phyloP scores from a whole-genome alignment of 2,888 invertebrate genomes.

The Sinodicranocentrus sp. region DNA sequence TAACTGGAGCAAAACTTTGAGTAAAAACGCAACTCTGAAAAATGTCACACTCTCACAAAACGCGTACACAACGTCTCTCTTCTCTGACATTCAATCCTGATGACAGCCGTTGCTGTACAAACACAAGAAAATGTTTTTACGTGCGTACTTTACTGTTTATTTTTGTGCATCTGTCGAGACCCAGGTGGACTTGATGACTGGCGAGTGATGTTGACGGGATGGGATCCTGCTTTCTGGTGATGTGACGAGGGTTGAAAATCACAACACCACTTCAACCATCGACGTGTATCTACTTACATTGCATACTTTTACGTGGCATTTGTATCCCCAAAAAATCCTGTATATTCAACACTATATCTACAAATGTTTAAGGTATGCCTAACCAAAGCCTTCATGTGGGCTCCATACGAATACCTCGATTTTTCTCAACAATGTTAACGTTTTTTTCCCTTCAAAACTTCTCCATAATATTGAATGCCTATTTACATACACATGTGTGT shows the following conservation, averaged over 20 bases:
- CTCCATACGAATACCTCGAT: neutral
- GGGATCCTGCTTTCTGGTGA: too few species aligned
- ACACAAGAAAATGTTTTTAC: too few species aligned
- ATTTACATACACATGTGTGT: neutral
- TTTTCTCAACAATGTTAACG: neutral
- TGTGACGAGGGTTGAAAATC: constrained; percentile 51
- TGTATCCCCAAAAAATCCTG: neutral
- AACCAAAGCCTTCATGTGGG: too few species aligned
- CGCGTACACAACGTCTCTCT: too few species aligned
- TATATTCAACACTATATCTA: neutral
- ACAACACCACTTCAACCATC: constrained; percentile 28
- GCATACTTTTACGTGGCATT: neutral
- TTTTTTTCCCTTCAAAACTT: neutral
- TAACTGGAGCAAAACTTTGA: too few species aligned
- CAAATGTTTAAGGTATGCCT: neutral
- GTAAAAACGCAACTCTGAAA: too few species aligned
- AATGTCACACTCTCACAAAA: too few species aligned
- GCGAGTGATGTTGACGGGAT: constrained; percentile 25
- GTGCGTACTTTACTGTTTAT: neutral
- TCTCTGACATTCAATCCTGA: too few species aligned
- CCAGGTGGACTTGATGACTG: constrained; percentile 61
- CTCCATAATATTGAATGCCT: too few species aligned
- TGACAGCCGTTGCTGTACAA: too few species aligned
- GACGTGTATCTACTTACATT: neutral
- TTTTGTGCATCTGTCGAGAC: constrained; percentile 24